Conservation (phyloP, 2,113 vertebrate genomes). For the Rallus limicola region DNA sequence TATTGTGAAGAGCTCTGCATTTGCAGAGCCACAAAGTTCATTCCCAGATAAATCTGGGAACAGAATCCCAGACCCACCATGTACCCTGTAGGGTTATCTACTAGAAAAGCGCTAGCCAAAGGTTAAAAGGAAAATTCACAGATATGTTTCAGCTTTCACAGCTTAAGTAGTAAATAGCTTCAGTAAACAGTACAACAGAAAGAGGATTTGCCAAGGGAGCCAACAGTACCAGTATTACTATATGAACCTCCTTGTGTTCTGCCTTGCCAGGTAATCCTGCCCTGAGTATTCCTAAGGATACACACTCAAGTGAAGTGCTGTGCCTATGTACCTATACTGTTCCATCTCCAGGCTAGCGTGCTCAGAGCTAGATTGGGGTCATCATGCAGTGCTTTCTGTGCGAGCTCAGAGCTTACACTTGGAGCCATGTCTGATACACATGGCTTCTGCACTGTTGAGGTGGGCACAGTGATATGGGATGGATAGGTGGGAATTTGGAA, state of each 20-base stretch:
- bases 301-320: not conserved
- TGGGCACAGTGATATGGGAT: not conserved
- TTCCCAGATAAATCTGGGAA: not conserved
- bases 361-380: not conserved
- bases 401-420: not conserved
- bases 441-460: not conserved
- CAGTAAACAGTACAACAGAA: not conserved
- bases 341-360: not conserved
- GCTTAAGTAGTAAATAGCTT: not conserved
- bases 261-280: not conserved
- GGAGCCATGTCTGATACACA: not conserved
- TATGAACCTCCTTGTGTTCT: not conserved
- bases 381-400: not conserved
- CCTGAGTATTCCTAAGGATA: not conserved
- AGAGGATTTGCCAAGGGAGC: not conserved
- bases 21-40: not conserved
- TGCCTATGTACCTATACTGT: not conserved
- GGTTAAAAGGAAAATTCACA: not conserved
- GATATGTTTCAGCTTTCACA: constrained; percentile 6
- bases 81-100: not conserved
- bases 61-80: not conserved
- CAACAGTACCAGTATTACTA: not conserved
- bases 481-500: not conserved
- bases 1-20: not conserved
- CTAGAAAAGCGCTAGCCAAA: not conserved